Conservation (phyloP, 2,888 invertebrate genomes). For the Trichopria drosophilae region DNA sequence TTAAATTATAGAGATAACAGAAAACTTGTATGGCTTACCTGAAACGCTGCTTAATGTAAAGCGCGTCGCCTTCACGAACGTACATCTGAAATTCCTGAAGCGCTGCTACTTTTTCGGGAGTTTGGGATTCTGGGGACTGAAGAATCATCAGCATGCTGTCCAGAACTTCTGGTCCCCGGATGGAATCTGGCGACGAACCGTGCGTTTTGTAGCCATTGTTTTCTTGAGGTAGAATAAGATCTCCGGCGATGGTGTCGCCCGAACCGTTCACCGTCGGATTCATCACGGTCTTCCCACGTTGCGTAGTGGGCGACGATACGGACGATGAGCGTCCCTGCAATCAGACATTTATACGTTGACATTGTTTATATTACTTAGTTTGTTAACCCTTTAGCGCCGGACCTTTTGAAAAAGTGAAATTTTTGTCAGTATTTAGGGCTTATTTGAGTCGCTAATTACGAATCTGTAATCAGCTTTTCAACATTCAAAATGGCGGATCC, state of each 20-base stretch:
- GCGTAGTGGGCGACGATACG: constrained; percentile 58
- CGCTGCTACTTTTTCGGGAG: constrained; percentile 47
- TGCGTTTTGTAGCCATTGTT: constrained; percentile 56
- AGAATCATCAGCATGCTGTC: constrained; percentile 51
- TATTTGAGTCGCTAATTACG: too few relatives aligned
- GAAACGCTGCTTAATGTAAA: constrained; percentile 53
- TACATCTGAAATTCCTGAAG: constrained; percentile 54
- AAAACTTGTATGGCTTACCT: constrained; percentile 46
- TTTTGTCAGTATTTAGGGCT: too few relatives aligned
- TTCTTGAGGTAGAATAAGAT: constrained; percentile 54
- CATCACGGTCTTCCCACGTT: constrained; percentile 50
- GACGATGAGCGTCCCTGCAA: constrained; percentile 58
- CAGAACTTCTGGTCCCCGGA: constrained; percentile 50
- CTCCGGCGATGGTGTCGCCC: constrained; percentile 54
- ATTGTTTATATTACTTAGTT: too few relatives aligned
- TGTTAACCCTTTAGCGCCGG: too few relatives aligned
- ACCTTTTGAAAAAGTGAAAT: too few relatives aligned
- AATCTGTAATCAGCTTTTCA: too few relatives aligned
- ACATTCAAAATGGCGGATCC: too few relatives aligned
- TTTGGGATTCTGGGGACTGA: constrained; percentile 45
- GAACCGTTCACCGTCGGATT: constrained; percentile 53
- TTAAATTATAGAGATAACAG: neutral
- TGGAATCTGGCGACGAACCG: constrained; percentile 51
- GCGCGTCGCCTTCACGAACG: constrained; percentile 51
- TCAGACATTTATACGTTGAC: too few relatives aligned